Conservation (phyloP, 92 coral and sea anemone species). For the Epizoanthus rinbou region DNA sequence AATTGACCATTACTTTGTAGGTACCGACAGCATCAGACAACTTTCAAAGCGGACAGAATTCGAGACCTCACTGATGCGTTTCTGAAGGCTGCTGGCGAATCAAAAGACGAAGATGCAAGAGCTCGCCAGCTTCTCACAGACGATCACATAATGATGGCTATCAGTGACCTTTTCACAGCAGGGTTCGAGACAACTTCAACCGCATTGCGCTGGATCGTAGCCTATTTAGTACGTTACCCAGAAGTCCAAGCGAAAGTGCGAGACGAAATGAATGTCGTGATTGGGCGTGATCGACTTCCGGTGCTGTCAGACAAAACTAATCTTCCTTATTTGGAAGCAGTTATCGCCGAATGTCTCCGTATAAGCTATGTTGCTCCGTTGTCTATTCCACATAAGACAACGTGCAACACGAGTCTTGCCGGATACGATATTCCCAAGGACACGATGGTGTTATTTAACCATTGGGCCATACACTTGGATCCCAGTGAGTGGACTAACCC, state of each 20-base stretch:
- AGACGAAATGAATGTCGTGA: conserved; percentile 33
- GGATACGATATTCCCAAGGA: conserved; percentile 61
- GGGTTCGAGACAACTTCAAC: conserved; percentile 63
- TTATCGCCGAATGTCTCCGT: conserved; percentile 52
- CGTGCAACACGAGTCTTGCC: conserved; percentile 47
- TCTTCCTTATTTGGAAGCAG: conserved; percentile 63
- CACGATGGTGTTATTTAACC: conserved; percentile 54
- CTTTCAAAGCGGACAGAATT: conserved; percentile 48
- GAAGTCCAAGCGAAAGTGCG: conserved; percentile 56
- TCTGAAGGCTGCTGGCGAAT: conserved; percentile 58
- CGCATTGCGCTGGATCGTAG: conserved; percentile 56
- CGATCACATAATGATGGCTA: conserved; percentile 60
- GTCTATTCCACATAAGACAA: conserved; percentile 58
- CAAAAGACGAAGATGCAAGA: conserved; percentile 17
- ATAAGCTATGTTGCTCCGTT: conserved; percentile 3
- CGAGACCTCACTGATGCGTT: conserved; percentile 76
- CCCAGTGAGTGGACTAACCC: conserved; percentile 56
- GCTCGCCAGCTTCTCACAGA: conserved; percentile 47
- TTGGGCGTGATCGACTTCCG: conserved; percentile 47
- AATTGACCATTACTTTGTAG: conserved; percentile 35
- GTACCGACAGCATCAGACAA: conserved; percentile 50
- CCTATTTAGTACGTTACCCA: conserved; percentile 55
- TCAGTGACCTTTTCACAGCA: conserved; percentile 62
- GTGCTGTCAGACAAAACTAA: conserved; percentile 46
- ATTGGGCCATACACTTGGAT: conserved; percentile 60